A percentile compares a stretch with the other conserved stretches of the same genome.
phyloP scores from a whole-genome alignment of 2,888 invertebrate genomes.

The Sesia apiformis region DNA sequence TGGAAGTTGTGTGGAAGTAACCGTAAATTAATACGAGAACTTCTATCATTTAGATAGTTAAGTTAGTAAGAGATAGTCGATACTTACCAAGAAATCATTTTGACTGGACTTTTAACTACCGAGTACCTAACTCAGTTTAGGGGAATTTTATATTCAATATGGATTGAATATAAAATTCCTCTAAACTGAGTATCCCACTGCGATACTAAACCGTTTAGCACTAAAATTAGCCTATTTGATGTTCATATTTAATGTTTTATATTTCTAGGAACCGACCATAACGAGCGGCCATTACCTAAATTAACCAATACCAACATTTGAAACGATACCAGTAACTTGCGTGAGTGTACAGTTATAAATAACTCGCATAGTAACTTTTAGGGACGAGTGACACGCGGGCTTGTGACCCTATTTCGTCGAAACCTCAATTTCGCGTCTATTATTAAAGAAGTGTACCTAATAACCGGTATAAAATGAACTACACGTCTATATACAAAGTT shows the following conservation, averaged over 20 bases:
- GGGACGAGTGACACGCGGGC: constrained; percentile 3
- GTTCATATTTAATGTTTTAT: neutral
- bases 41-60: no score
- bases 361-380: neutral
- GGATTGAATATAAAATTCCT: no score
- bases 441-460: neutral
- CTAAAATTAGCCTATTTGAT: neutral
- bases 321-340: neutral
- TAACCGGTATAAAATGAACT: neutral
- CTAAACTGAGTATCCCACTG: no score
- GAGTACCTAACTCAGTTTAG: no score
- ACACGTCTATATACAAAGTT: neutral
- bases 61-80: no score
- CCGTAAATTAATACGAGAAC: no score
- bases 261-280: neutral
- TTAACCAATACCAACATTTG: neutral
- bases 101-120: no score
- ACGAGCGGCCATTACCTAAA: neutral
- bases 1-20: no score
- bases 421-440: constrained; percentile 1
- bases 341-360: neutral
- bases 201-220: no score
- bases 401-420: constrained; percentile 8
- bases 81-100: no score
- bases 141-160: no score